Evolutionary conservation across 1,140 invertebrate genomes (phyloP).

Genomic region (Orius insidiosus): DNA sequence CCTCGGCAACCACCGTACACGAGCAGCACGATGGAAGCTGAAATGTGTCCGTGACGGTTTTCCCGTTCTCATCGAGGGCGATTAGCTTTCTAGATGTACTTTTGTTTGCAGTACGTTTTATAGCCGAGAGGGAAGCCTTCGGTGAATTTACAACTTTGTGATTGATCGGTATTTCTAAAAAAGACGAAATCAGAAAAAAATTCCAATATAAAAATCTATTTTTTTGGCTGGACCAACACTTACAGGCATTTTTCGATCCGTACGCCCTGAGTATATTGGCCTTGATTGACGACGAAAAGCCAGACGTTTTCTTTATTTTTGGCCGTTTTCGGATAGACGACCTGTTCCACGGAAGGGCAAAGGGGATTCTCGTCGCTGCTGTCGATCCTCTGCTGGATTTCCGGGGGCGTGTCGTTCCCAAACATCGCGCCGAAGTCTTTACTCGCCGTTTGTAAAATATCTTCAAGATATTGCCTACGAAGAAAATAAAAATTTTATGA

Average conservation of each 20-base stretch:
- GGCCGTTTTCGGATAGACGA: constrained; percentile 30
- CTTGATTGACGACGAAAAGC: constrained; percentile 37
- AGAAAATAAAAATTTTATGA: constrained; percentile 3
- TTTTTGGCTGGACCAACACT: too few species aligned
- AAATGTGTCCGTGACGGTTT: constrained; percentile 31
- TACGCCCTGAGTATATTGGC: constrained; percentile 33
- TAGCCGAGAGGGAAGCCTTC: constrained; percentile 31
- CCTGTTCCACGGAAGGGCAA: constrained; percentile 21
- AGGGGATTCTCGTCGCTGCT: constrained; percentile 17
- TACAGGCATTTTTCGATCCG: constrained; percentile 36
- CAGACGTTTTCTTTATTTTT: constrained; percentile 31
- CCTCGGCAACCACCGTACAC: constrained; percentile 28
- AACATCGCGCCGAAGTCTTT: constrained; percentile 6
- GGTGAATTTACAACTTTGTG: constrained; percentile 21
- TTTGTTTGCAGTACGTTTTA: constrained; percentile 38
- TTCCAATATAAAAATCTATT: too few species aligned
- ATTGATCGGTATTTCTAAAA: not conserved
- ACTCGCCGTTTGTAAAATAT: constrained; percentile 4
- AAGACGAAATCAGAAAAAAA: not conserved
- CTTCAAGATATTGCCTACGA: constrained; percentile 9
- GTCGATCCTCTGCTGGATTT: constrained; percentile 18
- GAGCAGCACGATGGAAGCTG: constrained; percentile 44
- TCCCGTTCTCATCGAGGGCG: constrained; percentile 28
- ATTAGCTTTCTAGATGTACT: constrained; percentile 37
- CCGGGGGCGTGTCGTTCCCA: constrained; percentile 11